These are phyloP conservation scores for Macrotis lagotis DNA, from an alignment of 2,113 vertebrate species.

Conservation along the genomic window DNA sequence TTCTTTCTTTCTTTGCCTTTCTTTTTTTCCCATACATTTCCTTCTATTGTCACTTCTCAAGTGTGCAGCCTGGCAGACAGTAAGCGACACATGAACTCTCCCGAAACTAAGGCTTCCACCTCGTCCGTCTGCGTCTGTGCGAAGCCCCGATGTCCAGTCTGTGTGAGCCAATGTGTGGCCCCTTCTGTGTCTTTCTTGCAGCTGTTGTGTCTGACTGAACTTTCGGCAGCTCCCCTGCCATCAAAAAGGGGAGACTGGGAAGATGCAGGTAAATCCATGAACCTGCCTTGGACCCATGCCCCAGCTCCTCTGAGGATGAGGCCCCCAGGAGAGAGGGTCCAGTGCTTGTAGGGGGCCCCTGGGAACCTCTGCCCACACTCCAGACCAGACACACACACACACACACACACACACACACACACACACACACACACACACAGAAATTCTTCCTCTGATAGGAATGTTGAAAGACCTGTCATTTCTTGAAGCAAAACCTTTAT, in stretches of 20 bases:
- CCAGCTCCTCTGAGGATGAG: not conserved
- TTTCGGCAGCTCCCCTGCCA: constrained; percentile 31
- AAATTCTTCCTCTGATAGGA: not conserved
- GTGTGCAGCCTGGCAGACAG: constrained; percentile 67
- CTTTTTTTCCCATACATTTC: not conserved
- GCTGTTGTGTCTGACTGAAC: constrained; percentile 63
- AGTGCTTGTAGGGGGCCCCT: not conserved
- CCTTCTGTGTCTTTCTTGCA: constrained; percentile 74
- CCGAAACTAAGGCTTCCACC: constrained; percentile 71
- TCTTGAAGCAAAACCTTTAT: not conserved
- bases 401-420: not conserved
- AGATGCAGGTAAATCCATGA: not conserved
- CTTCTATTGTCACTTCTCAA: constrained; percentile 59
- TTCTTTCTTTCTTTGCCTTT: not conserved
- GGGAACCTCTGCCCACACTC: rapidly evolving
- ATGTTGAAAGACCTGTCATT: not conserved
- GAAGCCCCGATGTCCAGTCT: constrained; percentile 67
- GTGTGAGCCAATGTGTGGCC: constrained; percentile 78
- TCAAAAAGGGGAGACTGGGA: constrained; percentile 3
- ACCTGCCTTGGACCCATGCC: not conserved
- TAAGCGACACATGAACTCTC: constrained; percentile 65
- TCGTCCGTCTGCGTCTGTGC: constrained; percentile 49
- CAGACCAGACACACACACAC: not conserved
- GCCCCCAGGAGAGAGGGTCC: not conserved
- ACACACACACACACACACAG: not conserved